Evolutionary conservation across 2,113 vertebrate species (phyloP), one percentile per base, ranked within the genome.

Genomic region (Sprattus sprattus): DNA sequence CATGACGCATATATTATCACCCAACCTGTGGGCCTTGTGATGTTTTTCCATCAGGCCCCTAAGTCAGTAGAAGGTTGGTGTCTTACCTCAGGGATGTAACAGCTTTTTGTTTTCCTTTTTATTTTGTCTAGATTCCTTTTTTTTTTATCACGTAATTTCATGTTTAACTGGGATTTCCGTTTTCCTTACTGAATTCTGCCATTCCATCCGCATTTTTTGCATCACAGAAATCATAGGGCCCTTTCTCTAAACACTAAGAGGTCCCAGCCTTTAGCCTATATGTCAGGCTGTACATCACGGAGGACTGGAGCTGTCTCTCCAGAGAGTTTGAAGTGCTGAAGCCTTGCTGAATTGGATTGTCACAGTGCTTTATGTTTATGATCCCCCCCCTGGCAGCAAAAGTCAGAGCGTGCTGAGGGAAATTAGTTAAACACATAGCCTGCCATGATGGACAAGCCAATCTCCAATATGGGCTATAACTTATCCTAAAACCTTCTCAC

Each of bases 341-440:
- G 71, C 71, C 32, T 39, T 16, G 28, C 71, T 78, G 28, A 18
- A 16, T 15, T 2, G 10, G 28, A 44, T 44, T 39, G 13, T 32
- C 28, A 39, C 71, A 39, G 71, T 71, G 71, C 28, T 78, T 78
- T 32, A 75, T 78, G 71, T 13, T 78, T 39, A 78, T 78, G 71
- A 28, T 28, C 5, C 0, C 3, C 28, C 44, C 32, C 11, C 28
- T 39, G 71, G 71, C 28, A 75, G 67, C 67, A 6, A 15, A 15
- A 78, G 71, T 78, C 32, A 28, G 3, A 39, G 11, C 9, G 32
- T 13, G 28, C 32, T 15, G 25, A 4, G 71, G 67, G 67, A 32
- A 75, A 75, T 75, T 75, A 75, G 28, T 75, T 39, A 75, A 78
- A 78, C 71, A 78, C 28, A 78, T 11, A 39, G 71, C 71, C 71